Base-by-base conservation (phyloP, 2,113 vertebrate species). In the Petromus typicus region DNA sequence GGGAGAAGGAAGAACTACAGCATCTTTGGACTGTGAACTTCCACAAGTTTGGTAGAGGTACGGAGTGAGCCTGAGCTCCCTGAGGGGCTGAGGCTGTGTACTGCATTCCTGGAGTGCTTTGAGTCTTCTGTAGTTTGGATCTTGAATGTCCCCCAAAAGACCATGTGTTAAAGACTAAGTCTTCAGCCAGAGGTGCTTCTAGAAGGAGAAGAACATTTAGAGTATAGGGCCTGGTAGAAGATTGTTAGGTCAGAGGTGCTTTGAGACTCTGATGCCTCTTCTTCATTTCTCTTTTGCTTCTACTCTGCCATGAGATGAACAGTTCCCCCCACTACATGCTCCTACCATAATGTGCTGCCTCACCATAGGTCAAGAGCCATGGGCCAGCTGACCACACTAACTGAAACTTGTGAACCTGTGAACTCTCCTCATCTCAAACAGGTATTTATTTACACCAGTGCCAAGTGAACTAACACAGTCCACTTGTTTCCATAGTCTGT, bases 11-110 rank as follows among this genome's bases (percentile, higher is more conserved):
- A 76, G 67, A 89, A 6, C 16, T 43, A 37, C 1, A 37, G 48
- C 48, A 48, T 73, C 56, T 48, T 37, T 94, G 94, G 11, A 78
- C 7, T 30, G 63, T 83, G 67, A 61, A 37, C 80, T 95, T 95
- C 56, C 0, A 1, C 51, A 86, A 95, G 84, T 63, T 83, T 32
- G 22, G 86, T 34, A 87, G 27, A 40, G 54, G 22, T 5, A 20
- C 14, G 25, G 63, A 81, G 67, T 23, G 30, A 67, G 17, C 22
- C 56, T 4, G 30, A 59, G 4, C 0, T 22, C 71, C 40, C 45
- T 40, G 30, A 20, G 48, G 3, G 13, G 7, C 7, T 64, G 27
- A 40, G 43, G 64, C 37, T 51, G 30, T 0, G 9, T 13, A 7
- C 81, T 48, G 76, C 56, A 22, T 22, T 40, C 32, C 43, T 91